Evolutionary conservation across 2,797 vertebrate genomes (phyloP).

Genomic region (Enteromius treurensis): DNA sequence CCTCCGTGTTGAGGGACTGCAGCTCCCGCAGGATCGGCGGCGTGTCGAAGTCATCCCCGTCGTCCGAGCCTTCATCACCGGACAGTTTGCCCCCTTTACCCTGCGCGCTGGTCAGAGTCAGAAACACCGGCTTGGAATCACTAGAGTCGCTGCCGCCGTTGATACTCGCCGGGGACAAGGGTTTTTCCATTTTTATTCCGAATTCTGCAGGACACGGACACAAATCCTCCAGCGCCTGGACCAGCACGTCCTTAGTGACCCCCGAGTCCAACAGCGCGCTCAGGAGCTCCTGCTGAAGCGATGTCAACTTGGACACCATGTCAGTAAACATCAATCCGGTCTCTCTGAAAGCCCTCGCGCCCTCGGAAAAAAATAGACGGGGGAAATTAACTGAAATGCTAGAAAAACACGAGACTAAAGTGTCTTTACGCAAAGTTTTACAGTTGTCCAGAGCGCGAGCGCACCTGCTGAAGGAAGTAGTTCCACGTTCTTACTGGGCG

Average conservation of each 20-base stretch:
- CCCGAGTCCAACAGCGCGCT: constrained; percentile 93
- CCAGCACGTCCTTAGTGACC: constrained; percentile 87
- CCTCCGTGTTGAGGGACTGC: constrained; percentile 95
- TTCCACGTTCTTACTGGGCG: constrained; percentile 40
- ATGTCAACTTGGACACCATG: constrained; percentile 97
- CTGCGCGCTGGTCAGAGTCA: constrained; percentile 90
- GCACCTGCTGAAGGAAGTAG: constrained; percentile 57
- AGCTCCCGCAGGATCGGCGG: constrained; percentile 95
- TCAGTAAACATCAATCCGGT: constrained; percentile 81
- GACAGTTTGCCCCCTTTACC: constrained; percentile 84
- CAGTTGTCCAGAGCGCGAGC: constrained; percentile 27
- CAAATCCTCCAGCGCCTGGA: constrained; percentile 93
- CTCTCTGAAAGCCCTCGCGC: constrained; percentile 18
- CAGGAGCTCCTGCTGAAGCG: constrained; percentile 95
- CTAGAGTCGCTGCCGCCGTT: constrained; percentile 73
- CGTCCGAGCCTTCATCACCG: constrained; percentile 94
- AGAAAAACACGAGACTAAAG: background rate
- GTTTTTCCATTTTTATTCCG: constrained; percentile 90
- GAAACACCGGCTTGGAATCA: constrained; percentile 89
- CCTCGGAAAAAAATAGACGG: background rate
- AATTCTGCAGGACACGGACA: constrained; percentile 81
- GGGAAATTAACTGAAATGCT: constrained; percentile 48
- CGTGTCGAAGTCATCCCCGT: constrained; percentile 96
- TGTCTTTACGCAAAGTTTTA: background rate
- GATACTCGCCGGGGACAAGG: constrained; percentile 82